Base-by-base conservation (phyloP, 1,140 invertebrate genomes). In the Orussus abietinus region DNA sequence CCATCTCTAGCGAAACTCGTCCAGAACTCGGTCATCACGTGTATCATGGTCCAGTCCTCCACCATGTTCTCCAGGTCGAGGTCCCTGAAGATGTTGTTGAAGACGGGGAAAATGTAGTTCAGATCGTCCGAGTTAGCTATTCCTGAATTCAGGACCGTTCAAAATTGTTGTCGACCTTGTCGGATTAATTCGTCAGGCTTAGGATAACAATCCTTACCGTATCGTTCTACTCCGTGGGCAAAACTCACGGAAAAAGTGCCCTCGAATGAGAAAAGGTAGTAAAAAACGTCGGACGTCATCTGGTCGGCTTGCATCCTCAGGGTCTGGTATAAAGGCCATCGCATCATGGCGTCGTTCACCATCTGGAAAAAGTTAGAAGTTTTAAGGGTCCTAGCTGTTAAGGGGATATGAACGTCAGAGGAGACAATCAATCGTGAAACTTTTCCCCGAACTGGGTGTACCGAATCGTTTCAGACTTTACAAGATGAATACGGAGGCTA, bases 111-210 rank as follows among this genome's bases (percentile, higher is more conserved):
- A 7, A 76, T 38, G 47, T 75, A 78, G 37, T 70, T 55, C 3
- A 77, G 28, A 3, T 78, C 75, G 31, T 78, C 76, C 1, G 52
- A 54, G 44, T 78, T 76, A 7, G 48, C 20, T 1, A 76, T 64
- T 4, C 75, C 76, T 75, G 41, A n/a, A n/a, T n/a, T n/a, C n/a
- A n/a, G n/a, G n/a, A n/a, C n/a, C n/a, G n/a, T n/a, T n/a, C n/a
- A n/a, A n/a, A n/a, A n/a, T n/a, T n/a, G n/a, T n/a, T n/a, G n/a
- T n/a, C n/a, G n/a, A n/a, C n/a, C n/a, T n/a, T n/a, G n/a, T n/a
- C n/a, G n/a, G n/a, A n/a, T n/a, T n/a, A n/a, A n/a, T n/a, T n/a
- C n/a, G n/a, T n/a, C n/a, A n/a, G n/a, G n/a, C n/a, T n/a, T n/a
- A n/a, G n/a, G n/a, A n/a, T n/a, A n/a, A 21, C 19, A 22, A 25